Percentiles rank a stretch among this genome's conserved stretches.
Evolutionary conservation across 2,797 vertebrate species (phyloP).

Genomic region (Chromobotia macracanthus): DNA sequence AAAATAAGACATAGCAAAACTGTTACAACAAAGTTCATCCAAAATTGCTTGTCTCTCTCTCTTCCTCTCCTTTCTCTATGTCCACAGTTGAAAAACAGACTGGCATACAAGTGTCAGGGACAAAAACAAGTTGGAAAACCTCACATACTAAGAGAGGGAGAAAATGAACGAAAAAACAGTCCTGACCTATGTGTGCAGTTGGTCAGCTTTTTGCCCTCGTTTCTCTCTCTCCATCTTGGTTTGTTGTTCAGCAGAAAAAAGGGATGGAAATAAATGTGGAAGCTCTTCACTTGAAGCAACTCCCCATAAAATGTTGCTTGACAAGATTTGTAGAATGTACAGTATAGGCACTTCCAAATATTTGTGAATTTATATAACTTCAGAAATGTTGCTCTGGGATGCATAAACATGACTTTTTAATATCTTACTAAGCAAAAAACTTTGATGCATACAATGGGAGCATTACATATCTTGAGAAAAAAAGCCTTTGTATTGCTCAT

Average conservation of each 20-base stretch:
- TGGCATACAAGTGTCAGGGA: constrained; percentile 78
- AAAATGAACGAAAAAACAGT: constrained; percentile 75
- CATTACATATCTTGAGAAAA: constrained; percentile 11
- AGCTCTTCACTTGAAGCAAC: constrained; percentile 77
- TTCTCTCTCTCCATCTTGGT: constrained; percentile 75
- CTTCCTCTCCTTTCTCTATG: constrained; percentile 80
- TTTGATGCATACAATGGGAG: constrained; percentile 9
- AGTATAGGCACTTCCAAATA: not conserved
- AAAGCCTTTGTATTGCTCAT: constrained; percentile 13
- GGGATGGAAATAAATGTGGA: constrained; percentile 81
- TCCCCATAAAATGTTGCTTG: constrained; percentile 76
- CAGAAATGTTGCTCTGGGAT: constrained; percentile 32
- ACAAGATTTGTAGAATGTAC: constrained; percentile 56
- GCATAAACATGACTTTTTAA: not conserved
- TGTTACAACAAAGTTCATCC: constrained; percentile 74
- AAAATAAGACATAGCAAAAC: constrained; percentile 56
- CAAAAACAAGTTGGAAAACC: constrained; percentile 75
- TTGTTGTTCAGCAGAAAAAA: constrained; percentile 79
- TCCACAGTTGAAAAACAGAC: constrained; percentile 85
- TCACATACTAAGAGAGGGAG: constrained; percentile 77
- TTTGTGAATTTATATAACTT: constrained; percentile 32
- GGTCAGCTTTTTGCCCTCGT: constrained; percentile 57
- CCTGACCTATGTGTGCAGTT: constrained; percentile 17
- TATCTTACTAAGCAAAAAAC: constrained; percentile 20
- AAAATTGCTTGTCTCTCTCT: constrained; percentile 78